Evolutionary conservation across 2,797 vertebrate genomes (phyloP), one percentile per base, ranked within the genome.

Genomic region (Siniperca scherzeri): DNA sequence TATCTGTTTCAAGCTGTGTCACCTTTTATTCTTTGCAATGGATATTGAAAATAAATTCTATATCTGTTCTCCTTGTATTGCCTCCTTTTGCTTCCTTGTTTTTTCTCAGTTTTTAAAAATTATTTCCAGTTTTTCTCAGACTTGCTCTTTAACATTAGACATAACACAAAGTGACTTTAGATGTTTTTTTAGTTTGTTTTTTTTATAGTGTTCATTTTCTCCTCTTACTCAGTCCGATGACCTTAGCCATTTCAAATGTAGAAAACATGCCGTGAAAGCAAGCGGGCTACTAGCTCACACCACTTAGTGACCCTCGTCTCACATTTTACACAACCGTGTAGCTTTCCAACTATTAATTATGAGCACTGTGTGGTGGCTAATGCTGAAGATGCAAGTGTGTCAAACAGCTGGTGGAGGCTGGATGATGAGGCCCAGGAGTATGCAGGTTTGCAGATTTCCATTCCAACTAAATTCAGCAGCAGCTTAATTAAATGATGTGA

Each of bases 1-100:
- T 97, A 97, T 97, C 97, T 97, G 97, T 98, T 99, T 97, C 95
- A 96, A 96, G 95, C 91, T 91, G 96, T 95, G 96, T 97, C 96
- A 97, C 95, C 90, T 96, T 95, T 96, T 93, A 96, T 95, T 96
- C 94, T 95, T 95, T 92, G 88, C 93, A 70, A 83, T 90, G 86
- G 88, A 91, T 93, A 87, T 92, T 91, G 87, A 69, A 88, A 93
- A 94, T 94, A 92, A 89, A 92, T 92, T 90, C 88, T 92, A 84
- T 91, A 91, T 93, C 87, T 92, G 86, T 94, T 93, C 76, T 87
- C 71, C 77, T 87, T 25, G 81, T 83, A 81, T 69, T 30, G 84
- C 68, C 65, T 88, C 65, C 72, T 80, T 80, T 81, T 77, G 38
- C 82, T 70, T 74, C 33, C 59, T 78, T 27, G 21, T 74, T 72